Base-by-base conservation (phyloP, 2,888 invertebrate species). In the Dicyrtoma fusca region DNA sequence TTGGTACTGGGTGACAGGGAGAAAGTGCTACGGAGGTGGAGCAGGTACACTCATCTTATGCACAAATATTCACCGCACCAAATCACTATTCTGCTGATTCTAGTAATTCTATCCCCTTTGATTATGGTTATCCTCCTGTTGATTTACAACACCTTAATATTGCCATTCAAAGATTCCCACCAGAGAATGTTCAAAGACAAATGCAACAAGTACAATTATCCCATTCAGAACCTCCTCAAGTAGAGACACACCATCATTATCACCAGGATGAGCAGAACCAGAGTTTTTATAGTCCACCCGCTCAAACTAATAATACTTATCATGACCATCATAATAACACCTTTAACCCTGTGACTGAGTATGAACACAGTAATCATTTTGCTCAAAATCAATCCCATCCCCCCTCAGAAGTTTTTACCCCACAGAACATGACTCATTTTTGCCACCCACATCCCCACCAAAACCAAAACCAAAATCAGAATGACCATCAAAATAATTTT, bases 11-110 rank as follows among this genome's bases (percentile, higher is more conserved):
- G 59, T 72, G 55, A 57, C 71, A 71, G 71, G 71, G 71, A 23
- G 71, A 72, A 68, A 76, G 76, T 66, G 79, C 77, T 49, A 79
- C 77, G 70, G 73, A 76, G 73, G 76, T 76, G 70, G 77, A 79
- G 73, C 77, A 77, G 77, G 79, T 77, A 76, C 77, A 77, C 65
- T 74, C 76, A 45, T 71, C 77, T 66, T 72, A 75, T 68, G 74
- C 76, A 42, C 75, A 77, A 51, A 69, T 76, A 64, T 73, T 75
- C 75, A 72, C 53, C 63, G 63, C 75, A 53, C 26, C 73, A 65
- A 68, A 71, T 57, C 70, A 61, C 42, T 62, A 77, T 23, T 71
- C 72, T 21, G 57, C 68, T 65, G 61, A 63, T 14, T 19, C 51
- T 62, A 17, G 34, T 57, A 44, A 55, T 69, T 21, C 53, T 42